These are phyloP conservation scores for Cyprinodon tularosa DNA, from an alignment of 2,113 vertebrate species.

Conservation along the genomic window DNA sequence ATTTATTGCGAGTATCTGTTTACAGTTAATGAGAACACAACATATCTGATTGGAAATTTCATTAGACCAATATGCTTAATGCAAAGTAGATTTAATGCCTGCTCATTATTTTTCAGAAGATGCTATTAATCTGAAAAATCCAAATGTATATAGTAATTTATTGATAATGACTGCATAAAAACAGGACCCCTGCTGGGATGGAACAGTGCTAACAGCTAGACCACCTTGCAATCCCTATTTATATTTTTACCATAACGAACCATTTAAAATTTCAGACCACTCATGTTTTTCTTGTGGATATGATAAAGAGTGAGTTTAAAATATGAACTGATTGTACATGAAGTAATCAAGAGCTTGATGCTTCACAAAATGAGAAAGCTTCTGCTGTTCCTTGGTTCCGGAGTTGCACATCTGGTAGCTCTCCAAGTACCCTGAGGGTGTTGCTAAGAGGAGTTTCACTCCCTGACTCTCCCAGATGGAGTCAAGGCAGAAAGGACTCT, in stretches of 20 bases:
- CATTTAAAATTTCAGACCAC: slow-evolving; percentile 8
- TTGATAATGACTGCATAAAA: too few relatives aligned
- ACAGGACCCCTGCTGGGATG: too few relatives aligned
- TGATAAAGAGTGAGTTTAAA: slow-evolving; percentile 63
- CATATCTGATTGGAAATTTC: too few relatives aligned
- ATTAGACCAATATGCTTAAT: too few relatives aligned
- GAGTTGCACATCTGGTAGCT: slow-evolving; percentile 71
- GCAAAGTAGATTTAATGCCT: too few relatives aligned
- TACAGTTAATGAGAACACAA: too few relatives aligned
- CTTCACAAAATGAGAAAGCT: slow-evolving; percentile 33
- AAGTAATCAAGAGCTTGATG: slow-evolving; percentile 43
- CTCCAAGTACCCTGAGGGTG: slow-evolving; percentile 66
- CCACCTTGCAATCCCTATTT: neutral
- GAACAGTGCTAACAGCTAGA: neutral
- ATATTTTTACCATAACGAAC: slow-evolving; percentile 35
- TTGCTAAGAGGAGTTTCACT: slow-evolving; percentile 52
- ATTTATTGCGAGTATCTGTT: too few relatives aligned
- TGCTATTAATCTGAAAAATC: too few relatives aligned
- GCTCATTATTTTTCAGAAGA: neutral
- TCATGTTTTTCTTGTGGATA: slow-evolving; percentile 63
- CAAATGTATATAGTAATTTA: too few relatives aligned
- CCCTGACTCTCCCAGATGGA: slow-evolving; percentile 28
- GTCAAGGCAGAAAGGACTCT: slow-evolving; percentile 24
- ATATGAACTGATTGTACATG: slow-evolving; percentile 62
- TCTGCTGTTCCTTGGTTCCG: slow-evolving; percentile 35